A percentile compares a stretch with the other conserved stretches of the same genome.
Conservation (phyloP, 1,140 invertebrate species). For the Campoletis sonorensis region DNA sequence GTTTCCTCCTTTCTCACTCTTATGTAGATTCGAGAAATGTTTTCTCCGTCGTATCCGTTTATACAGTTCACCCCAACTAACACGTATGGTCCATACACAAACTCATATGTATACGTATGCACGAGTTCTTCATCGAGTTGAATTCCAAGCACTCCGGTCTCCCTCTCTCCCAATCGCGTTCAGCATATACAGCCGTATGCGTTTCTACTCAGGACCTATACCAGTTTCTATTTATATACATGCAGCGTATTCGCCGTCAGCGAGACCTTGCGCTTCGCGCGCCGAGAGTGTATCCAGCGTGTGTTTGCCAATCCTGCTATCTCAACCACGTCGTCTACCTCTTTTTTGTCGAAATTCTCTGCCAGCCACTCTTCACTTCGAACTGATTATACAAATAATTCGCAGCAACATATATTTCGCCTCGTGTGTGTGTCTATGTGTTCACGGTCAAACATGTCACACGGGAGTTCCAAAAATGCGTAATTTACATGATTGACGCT, state of each 20-base stretch:
- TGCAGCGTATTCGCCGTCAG: conserved; percentile 12
- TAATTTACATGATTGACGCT: too few species aligned
- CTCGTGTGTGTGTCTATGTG: too few species aligned
- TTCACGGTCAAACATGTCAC: too few species aligned
- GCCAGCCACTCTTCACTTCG: too few species aligned
- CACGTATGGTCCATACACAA: neutral
- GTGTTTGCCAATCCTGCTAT: conserved; percentile 26
- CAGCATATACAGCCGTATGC: conserved; percentile 49
- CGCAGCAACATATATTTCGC: too few species aligned
- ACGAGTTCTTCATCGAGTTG: conserved; percentile 62
- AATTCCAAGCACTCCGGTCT: conserved; percentile 70
- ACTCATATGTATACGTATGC: conserved; percentile 20
- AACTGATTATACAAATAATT: too few species aligned
- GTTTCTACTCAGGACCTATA: conserved; percentile 66
- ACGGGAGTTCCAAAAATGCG: too few species aligned
- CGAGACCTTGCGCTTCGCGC: conserved; percentile 22
- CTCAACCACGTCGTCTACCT: neutral
- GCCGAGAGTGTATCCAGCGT: neutral
- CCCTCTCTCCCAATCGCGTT: neutral
- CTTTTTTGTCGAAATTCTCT: too few species aligned
- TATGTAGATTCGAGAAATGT: neutral
- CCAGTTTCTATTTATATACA: conserved; percentile 73
- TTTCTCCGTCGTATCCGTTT: neutral
- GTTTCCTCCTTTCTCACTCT: too few species aligned
- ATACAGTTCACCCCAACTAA: neutral